Evolutionary conservation across 2,113 vertebrate species (phyloP).

Genomic region (chimpanzee (Pan troglodytes)): NHGRI_mPanTro3-v2.1_pri NC_072402.2:136443501-136444000

Average conservation of each 20-base stretch:
- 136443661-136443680: not conserved
- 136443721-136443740: constrained; percentile 1
- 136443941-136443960: not conserved
- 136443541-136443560: too few species aligned
- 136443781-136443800: not conserved
- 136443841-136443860: not conserved
- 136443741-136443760: not conserved
- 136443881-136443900: not conserved
- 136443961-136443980: not conserved
- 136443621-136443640: not conserved
- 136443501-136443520: too few species aligned
- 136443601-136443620: not conserved
- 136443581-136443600: too few species aligned
- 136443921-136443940: not conserved
- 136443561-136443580: too few species aligned
- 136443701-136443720: not conserved
- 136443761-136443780: not conserved
- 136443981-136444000: not conserved
- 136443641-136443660: constrained; percentile 18
- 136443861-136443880: not conserved
- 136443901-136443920: not conserved
- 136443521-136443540: too few species aligned
- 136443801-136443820: not conserved
- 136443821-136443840: not conserved
- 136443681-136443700: not conserved